These are phyloP conservation scores for Nephrotoma appendiculata DNA, from an alignment of 2,888 invertebrate genomes.

Conservation along the genomic window DNA sequence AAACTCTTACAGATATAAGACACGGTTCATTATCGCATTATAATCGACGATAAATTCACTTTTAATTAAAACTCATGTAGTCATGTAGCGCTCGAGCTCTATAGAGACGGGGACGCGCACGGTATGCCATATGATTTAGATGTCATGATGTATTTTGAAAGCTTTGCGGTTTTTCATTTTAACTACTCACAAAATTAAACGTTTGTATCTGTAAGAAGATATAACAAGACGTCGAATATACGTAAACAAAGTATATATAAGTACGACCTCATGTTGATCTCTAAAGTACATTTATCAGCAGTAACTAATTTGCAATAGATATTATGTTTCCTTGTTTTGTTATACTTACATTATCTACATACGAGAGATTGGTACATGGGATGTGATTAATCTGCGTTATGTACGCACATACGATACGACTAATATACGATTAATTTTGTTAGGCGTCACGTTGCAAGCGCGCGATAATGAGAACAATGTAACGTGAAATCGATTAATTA, in stretches of 20 bases:
- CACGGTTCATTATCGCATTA: background rate
- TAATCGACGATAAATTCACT: background rate
- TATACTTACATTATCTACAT: background rate
- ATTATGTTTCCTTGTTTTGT: background rate
- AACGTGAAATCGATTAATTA: background rate
- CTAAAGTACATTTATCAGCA: background rate
- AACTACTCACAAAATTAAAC: background rate
- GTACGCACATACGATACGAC: background rate
- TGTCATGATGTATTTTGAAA: background rate
- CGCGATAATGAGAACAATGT: background rate
- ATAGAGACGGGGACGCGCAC: background rate
- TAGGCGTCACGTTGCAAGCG: background rate
- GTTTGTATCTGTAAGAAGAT: background rate
- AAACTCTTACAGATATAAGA: background rate
- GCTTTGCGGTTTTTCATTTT: background rate
- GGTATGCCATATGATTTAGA: background rate
- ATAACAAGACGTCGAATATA: background rate
- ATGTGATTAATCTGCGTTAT: background rate
- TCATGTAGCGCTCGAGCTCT: background rate
- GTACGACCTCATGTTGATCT: background rate
- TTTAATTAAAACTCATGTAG: background rate
- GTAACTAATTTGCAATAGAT: background rate
- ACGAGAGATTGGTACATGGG: background rate
- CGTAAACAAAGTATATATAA: background rate
- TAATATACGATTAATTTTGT: background rate